Conservation (phyloP, 2,113 vertebrate species). For the Mungos mungo region DNA sequence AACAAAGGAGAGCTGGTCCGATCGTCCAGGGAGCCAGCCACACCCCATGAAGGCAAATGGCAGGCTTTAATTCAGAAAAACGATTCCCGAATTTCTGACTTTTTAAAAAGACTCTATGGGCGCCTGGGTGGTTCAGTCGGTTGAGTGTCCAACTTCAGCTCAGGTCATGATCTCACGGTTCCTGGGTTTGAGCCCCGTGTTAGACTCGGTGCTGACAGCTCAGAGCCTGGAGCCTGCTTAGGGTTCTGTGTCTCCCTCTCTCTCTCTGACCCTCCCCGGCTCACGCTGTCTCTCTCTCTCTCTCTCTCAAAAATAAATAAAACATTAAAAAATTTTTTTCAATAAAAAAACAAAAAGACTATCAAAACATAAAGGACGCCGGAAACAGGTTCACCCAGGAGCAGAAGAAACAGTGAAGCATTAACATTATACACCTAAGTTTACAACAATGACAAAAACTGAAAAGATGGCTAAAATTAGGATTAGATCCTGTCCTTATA, state of each 20-base stretch:
- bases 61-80: background rate
- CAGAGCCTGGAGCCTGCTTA: too few relatives aligned
- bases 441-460: background rate
- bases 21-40: background rate
- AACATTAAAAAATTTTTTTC: background rate
- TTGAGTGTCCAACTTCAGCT: too few relatives aligned
- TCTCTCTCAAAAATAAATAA: too few relatives aligned
- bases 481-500: background rate
- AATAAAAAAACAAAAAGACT: background rate
- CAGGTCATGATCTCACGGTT: too few relatives aligned
- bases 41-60: fast-evolving
- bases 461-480: background rate
- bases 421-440: background rate
- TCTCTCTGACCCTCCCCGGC: too few relatives aligned
- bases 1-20: background rate
- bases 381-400: background rate
- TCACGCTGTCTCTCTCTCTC: too few relatives aligned
- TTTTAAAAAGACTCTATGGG: too few relatives aligned
- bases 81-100: background rate
- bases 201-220: too few relatives aligned
- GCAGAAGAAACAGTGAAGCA: background rate
- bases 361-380: background rate
- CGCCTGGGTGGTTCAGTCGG: too few relatives aligned
- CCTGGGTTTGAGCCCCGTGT: too few relatives aligned
- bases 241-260: too few relatives aligned